Conservation (phyloP, 1,140 invertebrate species). For the Bombus balteatus region DNA sequence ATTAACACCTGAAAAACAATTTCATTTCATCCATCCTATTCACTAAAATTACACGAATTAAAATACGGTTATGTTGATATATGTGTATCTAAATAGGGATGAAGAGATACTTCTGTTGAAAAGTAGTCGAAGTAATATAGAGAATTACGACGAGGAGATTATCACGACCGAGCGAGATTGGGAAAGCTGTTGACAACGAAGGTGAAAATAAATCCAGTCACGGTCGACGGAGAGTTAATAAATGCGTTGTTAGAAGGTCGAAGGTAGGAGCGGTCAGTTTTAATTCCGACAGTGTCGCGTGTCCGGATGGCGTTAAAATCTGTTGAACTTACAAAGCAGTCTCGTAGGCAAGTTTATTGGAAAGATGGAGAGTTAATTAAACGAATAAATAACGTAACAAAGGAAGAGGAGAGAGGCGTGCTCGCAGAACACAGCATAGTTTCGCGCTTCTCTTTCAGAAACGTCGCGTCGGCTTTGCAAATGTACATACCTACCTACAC, state of each 20-base stretch:
- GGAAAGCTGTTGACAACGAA: no score
- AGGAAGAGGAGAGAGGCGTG: slow-evolving; percentile 50
- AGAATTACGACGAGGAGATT: not conserved
- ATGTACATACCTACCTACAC: slow-evolving; percentile 49
- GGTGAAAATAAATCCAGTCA: not conserved
- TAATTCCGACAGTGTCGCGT: slow-evolving; percentile 70
- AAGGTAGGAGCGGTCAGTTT: slow-evolving; percentile 50
- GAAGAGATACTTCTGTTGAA: no score
- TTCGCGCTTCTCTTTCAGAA: slow-evolving; percentile 58
- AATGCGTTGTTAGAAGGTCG: slow-evolving; percentile 10
- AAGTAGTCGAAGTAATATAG: no score
- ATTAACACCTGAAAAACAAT: no score
- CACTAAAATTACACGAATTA: no score
- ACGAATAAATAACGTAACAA: slow-evolving; percentile 80
- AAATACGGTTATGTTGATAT: no score
- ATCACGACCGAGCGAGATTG: not conserved
- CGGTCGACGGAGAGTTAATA: slow-evolving; percentile 22
- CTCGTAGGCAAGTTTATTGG: slow-evolving; percentile 69
- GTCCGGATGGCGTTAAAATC: slow-evolving; percentile 72
- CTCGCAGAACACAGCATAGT: slow-evolving; percentile 10
- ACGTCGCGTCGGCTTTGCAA: slow-evolving; percentile 42
- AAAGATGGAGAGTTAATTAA: slow-evolving; percentile 79
- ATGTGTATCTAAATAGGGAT: no score
- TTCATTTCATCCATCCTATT: no score
- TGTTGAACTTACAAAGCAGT: slow-evolving; percentile 59